Conservation (phyloP, 2,888 invertebrate genomes). For the Sacculina carcini region DNA sequence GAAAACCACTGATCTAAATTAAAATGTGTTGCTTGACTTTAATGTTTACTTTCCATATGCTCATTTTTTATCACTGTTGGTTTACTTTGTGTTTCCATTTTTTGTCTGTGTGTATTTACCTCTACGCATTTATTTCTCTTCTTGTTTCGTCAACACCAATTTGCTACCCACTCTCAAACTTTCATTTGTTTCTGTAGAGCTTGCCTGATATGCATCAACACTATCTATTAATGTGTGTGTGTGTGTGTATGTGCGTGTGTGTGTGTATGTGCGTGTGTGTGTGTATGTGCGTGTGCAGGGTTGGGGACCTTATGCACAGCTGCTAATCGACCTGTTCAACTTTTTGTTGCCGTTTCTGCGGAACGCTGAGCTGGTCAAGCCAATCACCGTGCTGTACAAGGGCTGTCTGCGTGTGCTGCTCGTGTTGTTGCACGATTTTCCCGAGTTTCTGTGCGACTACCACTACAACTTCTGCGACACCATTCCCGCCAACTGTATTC, state of each 20-base stretch:
- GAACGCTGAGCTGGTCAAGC: conserved; percentile 83
- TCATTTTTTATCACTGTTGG: no score
- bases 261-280: background rate
- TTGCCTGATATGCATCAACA: no score
- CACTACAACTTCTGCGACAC: conserved; percentile 98
- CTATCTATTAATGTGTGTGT: background rate
- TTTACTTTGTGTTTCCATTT: no score
- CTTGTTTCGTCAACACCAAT: no score
- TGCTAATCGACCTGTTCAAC: conserved; percentile 82
- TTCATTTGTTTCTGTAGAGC: no score
- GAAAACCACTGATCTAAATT: no score
- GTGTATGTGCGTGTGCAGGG: conserved; percentile 26
- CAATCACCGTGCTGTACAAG: conserved; percentile 79
- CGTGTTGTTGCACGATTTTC: conserved; percentile 91
- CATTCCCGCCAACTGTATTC: conserved; percentile 96
- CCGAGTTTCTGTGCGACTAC: conserved; percentile 95
- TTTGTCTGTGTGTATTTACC: no score
- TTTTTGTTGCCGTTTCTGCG: conserved; percentile 88
- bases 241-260: background rate
- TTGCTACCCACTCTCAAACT: no score
- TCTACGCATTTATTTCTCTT: no score
- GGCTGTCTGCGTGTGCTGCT: conserved; percentile 68
- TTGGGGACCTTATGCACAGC: conserved; percentile 90
- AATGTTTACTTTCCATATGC: no score
- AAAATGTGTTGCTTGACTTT: no score